Evolutionary conservation across 2,113 vertebrate species (phyloP), one percentile per base, ranked within the genome.

Genomic region (Himantopus leucocephalus): DNA sequence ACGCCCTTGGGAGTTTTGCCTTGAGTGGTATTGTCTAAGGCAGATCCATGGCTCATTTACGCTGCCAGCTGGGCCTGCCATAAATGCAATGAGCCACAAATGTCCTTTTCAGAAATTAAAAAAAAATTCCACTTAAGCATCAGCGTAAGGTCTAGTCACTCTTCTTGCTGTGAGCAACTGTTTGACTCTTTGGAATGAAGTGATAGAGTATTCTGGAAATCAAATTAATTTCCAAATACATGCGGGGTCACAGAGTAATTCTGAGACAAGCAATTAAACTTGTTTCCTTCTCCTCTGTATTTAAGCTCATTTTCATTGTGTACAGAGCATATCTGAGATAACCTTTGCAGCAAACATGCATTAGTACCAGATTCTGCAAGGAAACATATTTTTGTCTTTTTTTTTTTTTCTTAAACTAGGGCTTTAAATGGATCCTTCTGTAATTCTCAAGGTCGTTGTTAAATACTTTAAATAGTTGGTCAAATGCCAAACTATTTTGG

Each of bases 401-500:
- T 80, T 68, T 32, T 58, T 39, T 35, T 10, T 30, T 5, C 37
- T 80, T 59, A 35, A 87, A 68, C 66, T 41, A 53, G n/a, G 63
- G 50, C 41, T 96, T 94, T 71, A 60, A 92, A 35, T 81, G 81
- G 53, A 82, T 83, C 74, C 55, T 88, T 60, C 72, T 78, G 1
- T 75, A 62, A 86, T 75, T 90, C 94, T 96, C 73, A 90, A 96
- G 91, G 91, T 94, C 96, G 71, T 58, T 96, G 94, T 92, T 73
- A 96, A 96, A 94, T 97, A 82, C 89, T 96, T 96, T 56, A 88
- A 88, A 97, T 97, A 96, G 75, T 97, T 97, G 96, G 93, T 94
- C 19, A 53, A 34, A 48, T 68, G 95, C 97, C 94, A 96, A 87
- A 70, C 35, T 92, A 21, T 96, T 97, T 96, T 85, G 37, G 37